Base-by-base conservation (phyloP, 2,888 invertebrate genomes). In the Chouioia cunea region DNA sequence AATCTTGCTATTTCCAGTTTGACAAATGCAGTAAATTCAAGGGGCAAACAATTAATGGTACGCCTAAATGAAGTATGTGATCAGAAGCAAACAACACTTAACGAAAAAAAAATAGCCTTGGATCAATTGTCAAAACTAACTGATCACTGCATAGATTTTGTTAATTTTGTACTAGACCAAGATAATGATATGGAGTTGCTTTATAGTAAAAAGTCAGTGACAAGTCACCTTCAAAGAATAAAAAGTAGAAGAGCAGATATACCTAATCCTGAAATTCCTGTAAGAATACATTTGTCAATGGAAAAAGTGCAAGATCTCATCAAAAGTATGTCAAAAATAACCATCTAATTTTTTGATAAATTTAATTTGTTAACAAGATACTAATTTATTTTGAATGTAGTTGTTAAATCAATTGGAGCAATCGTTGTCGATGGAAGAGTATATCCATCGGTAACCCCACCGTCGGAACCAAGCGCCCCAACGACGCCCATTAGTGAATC, bases 181-280 rank as follows among this genome's bases (percentile, higher is more conserved):
- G 94, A 94, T 75, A 93, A 92, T 77, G 95, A 96, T 85, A 93
- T 93, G 86, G 95, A 95, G 54, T 89, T 96, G 78, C 87, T 96
- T 75, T 93, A 93, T 84, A 92, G 92, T 86, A 95, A 95, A 89
- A 93, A 92, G 87, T 85, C 85, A 56, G 83, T 87, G 12, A 90
- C 91, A 58, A 89, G 89, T 76, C 94, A 94, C 86, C 88, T 94
- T 79, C 93, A 93, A 86, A 89, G 94, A 82, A 91, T 95, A 80
- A 95, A 94, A 86, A 91, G 91, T 79, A 91, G 93, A 74, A 89
- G 94, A 78, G 94, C 94, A 2, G 94, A 95, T 87, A 94, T 95
- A 83, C 95, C 95, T 76, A 95, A 95, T 89, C 95, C 95, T 18
- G 94, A 95, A 87, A 93, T 95, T 77, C 94, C 94, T 46, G 94